Percentiles rank a stretch among this genome's conserved stretches.
These are phyloP conservation scores for Therioaphis trifolii DNA, from an alignment of 2,888 invertebrate genomes.

Conservation along the genomic window DNA sequence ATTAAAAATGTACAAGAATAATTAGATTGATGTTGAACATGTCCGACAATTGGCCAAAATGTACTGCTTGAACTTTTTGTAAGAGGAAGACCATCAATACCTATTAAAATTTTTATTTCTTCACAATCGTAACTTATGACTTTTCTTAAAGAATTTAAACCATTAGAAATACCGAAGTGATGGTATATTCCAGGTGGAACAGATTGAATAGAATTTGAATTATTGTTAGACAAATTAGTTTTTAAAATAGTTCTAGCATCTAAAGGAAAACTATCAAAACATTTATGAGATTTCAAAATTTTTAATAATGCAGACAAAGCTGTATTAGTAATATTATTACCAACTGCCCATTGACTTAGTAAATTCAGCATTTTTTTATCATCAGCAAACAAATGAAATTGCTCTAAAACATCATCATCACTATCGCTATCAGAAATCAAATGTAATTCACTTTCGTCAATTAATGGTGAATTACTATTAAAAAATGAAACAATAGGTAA, in stretches of 20 bases:
- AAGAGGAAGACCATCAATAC: conserved; percentile 30
- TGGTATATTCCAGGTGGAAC: conserved; percentile 4
- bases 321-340: not conserved
- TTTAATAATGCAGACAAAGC: conserved; percentile 21
- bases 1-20: conserved; percentile 3
- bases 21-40: not conserved
- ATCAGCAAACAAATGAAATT: too few relatives aligned
- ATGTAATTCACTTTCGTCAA: too few relatives aligned
- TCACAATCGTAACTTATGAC: not conserved
- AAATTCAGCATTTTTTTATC: too few relatives aligned
- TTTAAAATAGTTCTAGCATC: conserved; percentile 19
- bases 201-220: conserved; percentile 11
- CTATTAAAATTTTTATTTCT: not conserved
- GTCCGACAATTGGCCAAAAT: not conserved
- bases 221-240: not conserved
- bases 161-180: conserved; percentile 17
- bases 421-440: too few relatives aligned
- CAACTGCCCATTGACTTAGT: too few relatives aligned
- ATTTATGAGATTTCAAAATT: not conserved
- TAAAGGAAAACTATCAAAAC: not conserved
- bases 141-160: not conserved
- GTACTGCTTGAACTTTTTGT: conserved; percentile 15
- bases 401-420: too few relatives aligned
- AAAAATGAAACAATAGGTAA: too few relatives aligned
- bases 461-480: too few relatives aligned